Evolutionary conservation across 37 sponge, comb jelly and placozoan genomes (phyloP).

Genomic region (Theonella swinhoei): DNA sequence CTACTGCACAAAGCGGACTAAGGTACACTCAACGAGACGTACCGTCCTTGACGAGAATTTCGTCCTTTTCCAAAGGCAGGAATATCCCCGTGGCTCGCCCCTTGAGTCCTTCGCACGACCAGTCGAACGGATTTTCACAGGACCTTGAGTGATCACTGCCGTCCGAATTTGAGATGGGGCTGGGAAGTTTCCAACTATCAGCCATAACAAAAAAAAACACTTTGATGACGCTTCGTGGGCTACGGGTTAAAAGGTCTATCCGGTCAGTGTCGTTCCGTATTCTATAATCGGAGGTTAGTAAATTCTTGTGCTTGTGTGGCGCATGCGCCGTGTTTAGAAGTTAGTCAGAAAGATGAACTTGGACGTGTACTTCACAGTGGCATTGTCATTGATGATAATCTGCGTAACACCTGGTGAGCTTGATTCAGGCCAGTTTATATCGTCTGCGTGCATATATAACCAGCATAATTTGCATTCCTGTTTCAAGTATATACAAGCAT

Average conservation of each 20-base stretch:
- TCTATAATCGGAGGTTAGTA: too few relatives aligned
- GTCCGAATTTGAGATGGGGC: not conserved
- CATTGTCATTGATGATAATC: too few relatives aligned
- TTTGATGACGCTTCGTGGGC: not conserved
- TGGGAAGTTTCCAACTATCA: not conserved
- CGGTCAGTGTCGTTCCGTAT: too few relatives aligned
- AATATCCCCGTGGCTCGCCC: constrained; percentile 31
- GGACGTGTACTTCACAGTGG: too few relatives aligned
- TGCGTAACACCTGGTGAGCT: too few relatives aligned
- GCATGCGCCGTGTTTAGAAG: too few relatives aligned
- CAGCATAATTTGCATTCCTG: too few relatives aligned
- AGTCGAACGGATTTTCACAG: not conserved
- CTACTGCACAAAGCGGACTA: not conserved
- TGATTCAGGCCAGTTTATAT: too few relatives aligned
- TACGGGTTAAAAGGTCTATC: not conserved
- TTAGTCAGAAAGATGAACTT: too few relatives aligned
- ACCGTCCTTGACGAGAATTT: constrained; percentile 45
- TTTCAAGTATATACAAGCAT: too few relatives aligned
- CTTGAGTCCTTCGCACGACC: not conserved
- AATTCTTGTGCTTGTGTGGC: too few relatives aligned
- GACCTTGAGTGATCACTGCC: not conserved
- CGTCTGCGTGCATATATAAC: too few relatives aligned
- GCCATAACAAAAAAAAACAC: not conserved
- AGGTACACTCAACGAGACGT: not conserved
- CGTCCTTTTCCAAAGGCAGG: constrained; percentile 10